Evolutionary conservation across 1,140 invertebrate species (phyloP).

Genomic region (Ceratitis capitata): DNA sequence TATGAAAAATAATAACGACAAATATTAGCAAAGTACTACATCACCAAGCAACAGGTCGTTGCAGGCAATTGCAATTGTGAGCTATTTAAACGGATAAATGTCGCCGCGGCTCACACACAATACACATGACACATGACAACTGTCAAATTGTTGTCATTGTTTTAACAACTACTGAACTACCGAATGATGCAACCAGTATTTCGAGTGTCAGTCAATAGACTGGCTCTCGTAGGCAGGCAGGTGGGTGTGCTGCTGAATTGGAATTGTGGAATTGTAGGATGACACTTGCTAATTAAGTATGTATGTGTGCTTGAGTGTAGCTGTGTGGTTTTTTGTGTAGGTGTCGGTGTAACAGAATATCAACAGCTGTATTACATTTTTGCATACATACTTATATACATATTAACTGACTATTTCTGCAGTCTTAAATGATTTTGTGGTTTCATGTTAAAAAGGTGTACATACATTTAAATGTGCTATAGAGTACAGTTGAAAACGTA

Average conservation of each 20-base stretch:
- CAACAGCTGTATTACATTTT: background rate
- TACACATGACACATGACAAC: constrained; percentile 25
- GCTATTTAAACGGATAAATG: constrained; percentile 12
- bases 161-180: too few species aligned
- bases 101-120: background rate
- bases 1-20: too few species aligned
- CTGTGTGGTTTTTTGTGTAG: background rate
- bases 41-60: background rate
- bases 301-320: background rate
- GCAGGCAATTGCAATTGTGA: background rate
- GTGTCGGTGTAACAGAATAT: background rate
- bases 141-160: background rate
- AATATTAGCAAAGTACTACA: too few species aligned
- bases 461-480: background rate
- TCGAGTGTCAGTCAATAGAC: too few species aligned
- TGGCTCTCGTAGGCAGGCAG: background rate
- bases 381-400: too few species aligned
- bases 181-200: constrained; percentile 5
- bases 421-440: background rate
- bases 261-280: background rate
- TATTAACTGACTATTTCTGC: too few species aligned
- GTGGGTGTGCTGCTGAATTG: too few species aligned
- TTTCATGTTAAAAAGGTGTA: background rate
- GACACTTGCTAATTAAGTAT: background rate
- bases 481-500: background rate